Conservation (phyloP, 2,888 invertebrate genomes). For the Thereva unica region DNA sequence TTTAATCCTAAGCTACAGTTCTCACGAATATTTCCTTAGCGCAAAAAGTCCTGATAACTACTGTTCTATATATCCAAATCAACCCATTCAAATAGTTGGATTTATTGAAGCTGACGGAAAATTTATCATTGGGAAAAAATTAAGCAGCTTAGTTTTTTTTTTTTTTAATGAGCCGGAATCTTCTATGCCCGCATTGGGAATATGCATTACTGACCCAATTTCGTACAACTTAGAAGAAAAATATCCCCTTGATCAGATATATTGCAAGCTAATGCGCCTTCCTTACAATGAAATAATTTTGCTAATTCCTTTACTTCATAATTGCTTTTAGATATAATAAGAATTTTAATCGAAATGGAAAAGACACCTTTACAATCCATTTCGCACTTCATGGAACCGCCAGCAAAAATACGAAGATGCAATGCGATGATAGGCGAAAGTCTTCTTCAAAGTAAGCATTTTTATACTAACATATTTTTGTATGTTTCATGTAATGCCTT, state of each 20-base stretch:
- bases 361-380: too few relatives aligned
- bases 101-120: not conserved
- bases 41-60: slow-evolving; percentile 2
- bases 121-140: not conserved
- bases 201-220: not conserved
- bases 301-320: too few relatives aligned
- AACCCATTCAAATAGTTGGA: slow-evolving; percentile 17
- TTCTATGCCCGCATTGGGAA: slow-evolving; percentile 10
- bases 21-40: not conserved
- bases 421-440: too few relatives aligned
- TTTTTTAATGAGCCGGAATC: slow-evolving; percentile 15
- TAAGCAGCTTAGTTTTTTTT: not conserved
- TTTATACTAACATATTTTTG: too few relatives aligned
- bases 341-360: too few relatives aligned
- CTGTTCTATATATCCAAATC: slow-evolving; percentile 8
- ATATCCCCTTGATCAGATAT: not conserved
- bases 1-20: slow-evolving; percentile 1
- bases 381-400: too few relatives aligned
- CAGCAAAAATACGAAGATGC: too few relatives aligned
- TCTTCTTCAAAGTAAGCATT: too few relatives aligned
- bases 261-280: slow-evolving; percentile 1
- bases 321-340: too few relatives aligned
- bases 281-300: not conserved
- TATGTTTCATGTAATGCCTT: too few relatives aligned
- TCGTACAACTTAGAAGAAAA: not conserved